Percentiles rank a stretch among this genome's conserved stretches.
These are phyloP conservation scores for Pan troglodytes DNA, from an alignment of 2,113 vertebrate species.

Conservation along the genomic window DNA sequence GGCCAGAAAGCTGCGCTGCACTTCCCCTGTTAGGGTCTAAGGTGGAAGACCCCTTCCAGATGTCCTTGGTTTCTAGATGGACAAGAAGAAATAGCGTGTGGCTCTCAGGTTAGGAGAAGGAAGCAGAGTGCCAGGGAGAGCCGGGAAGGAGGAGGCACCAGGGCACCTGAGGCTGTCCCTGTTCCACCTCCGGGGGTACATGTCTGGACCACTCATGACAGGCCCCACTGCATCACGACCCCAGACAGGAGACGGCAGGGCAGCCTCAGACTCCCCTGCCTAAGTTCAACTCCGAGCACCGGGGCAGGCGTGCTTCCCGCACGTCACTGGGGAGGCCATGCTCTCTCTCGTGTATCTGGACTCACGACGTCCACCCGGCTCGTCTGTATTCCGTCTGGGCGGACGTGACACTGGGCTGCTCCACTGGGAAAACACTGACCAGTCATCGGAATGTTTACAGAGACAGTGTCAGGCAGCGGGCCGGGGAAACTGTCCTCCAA, in stretches of 20 bases:
- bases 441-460: neutral
- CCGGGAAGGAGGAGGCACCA: neutral
- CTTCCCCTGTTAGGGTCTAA: neutral
- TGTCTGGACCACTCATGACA: neutral
- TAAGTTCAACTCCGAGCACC: neutral
- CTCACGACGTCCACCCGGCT: neutral
- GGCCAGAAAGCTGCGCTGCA: neutral
- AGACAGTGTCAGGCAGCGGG: accelerated
- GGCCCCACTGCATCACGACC: accelerated
- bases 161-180: neutral
- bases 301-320: neutral
- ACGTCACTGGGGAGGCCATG: accelerated
- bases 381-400: neutral
- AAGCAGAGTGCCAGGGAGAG: no score
- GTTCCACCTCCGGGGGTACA: neutral
- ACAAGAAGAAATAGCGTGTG: accelerated
- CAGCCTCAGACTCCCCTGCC: neutral
- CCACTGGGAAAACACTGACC: neutral
- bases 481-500: neutral
- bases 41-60: neutral
- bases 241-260: accelerated
- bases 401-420: neutral
- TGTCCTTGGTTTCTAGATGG: neutral
- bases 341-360: neutral
- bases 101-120: neutral